A percentile compares a stretch with the other conserved stretches of the same genome.
Evolutionary conservation across 1,140 invertebrate genomes (phyloP).

Genomic region (Lepidostoma basale): DNA sequence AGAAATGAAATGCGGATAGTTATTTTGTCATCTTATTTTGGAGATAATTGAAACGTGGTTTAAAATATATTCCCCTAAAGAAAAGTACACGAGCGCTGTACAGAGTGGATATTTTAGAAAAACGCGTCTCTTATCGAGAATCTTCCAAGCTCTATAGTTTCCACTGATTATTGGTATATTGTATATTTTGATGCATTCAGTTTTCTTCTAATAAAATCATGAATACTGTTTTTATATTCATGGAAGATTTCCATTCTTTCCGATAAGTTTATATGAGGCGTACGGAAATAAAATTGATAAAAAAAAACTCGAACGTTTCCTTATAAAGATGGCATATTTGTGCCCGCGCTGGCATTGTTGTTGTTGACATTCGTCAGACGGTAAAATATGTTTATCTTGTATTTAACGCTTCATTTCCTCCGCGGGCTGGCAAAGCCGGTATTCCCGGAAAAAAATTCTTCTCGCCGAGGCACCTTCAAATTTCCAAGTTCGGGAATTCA

Average conservation of each 20-base stretch:
- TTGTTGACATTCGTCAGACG: slow-evolving; percentile 13
- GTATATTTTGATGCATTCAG: no score
- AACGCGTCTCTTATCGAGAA: no score
- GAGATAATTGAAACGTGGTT: no score
- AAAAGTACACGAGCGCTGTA: no score
- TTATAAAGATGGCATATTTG: slow-evolving; percentile 7
- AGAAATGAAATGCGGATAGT: not conserved
- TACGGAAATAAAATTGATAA: not conserved
- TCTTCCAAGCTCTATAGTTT: no score
- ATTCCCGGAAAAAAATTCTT: not conserved
- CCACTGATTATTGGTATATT: no score
- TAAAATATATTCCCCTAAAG: no score
- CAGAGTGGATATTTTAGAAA: no score
- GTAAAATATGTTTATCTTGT: slow-evolving; percentile 16
- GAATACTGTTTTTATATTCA: no score
- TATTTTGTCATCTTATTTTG: not conserved
- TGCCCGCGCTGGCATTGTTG: not conserved
- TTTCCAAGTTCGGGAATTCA: not conserved
- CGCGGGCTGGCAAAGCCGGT: not conserved
- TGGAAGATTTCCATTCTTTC: no score
- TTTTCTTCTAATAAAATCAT: no score
- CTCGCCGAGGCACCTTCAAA: not conserved
- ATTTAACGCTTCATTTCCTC: slow-evolving; percentile 13
- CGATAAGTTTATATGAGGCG: not conserved
- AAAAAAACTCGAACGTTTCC: not conserved